Base-by-base conservation (phyloP, 2,797 vertebrate genomes). In the Craterocephalus amniculus region DNA sequence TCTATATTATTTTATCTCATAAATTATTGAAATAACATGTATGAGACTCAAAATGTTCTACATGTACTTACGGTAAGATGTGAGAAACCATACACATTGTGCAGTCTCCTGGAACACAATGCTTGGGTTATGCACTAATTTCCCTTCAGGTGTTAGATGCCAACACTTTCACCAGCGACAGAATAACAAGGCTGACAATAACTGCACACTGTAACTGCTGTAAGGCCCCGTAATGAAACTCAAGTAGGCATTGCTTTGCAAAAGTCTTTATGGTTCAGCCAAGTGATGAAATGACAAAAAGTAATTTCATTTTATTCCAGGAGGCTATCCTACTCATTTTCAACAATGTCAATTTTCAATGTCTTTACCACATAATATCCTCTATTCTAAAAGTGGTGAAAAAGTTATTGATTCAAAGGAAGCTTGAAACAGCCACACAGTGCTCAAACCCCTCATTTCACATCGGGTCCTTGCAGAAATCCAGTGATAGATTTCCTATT, bases 291-390 rank as follows among this genome's bases (percentile, higher is more conserved):
- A 69, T 29, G 62, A 57, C 56, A 72, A 68, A 11, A 70, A 70
- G 48, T 51, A 4, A 63, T 81, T 78, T 66, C 0, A 22, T 80
- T 70, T 69, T 32, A 72, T 29, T 73, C 36, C 20, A 49, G 45
- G 35, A 58, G 68, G 38, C 49, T 36, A 6, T 8, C 14, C 32
- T 60, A 43, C 35, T 81, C 63, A 70, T 79, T 85, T 81, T 64
- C 45, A 63, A 80, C 58, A 56, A n/a, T n/a, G n/a, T n/a, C n/a
- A n/a, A n/a, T n/a, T n/a, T n/a, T n/a, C n/a, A n/a, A n/a, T n/a
- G n/a, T n/a, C n/a, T n/a, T n/a, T n/a, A n/a, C n/a, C n/a, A n/a
- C n/a, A n/a, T n/a, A n/a, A n/a, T n/a, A n/a, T n/a, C n/a, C 58
- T 34, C 60, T 70, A 49, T 35, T 36, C 6, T 18, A 61, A 35